Evolutionary conservation across 2,888 invertebrate genomes (phyloP).

Genomic region (Drosophila quinaria): DNA sequence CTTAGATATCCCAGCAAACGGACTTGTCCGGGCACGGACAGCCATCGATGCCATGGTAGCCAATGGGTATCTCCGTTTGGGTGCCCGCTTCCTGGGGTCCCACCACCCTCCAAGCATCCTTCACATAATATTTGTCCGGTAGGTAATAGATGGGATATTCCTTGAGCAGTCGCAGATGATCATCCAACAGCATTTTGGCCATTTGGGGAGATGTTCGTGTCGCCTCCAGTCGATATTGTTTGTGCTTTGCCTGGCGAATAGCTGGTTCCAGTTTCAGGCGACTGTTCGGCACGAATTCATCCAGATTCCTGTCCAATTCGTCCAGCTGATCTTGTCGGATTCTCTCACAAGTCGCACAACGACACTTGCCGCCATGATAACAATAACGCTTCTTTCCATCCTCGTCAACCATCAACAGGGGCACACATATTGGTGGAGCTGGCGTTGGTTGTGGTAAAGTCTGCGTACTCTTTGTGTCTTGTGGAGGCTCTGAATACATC

Average conservation of each 20-base stretch:
- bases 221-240: conserved; percentile 56
- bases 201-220: conserved; percentile 36
- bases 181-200: conserved; percentile 32
- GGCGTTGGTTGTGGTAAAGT: conserved; percentile 49
- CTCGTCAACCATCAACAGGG: conserved; percentile 67
- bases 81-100: conserved; percentile 55
- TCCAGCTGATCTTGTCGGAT: conserved; percentile 36
- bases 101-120: conserved; percentile 13
- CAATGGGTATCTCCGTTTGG: conserved; percentile 64
- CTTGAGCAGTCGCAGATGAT: conserved; percentile 50
- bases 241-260: conserved; percentile 58
- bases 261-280: conserved; percentile 49
- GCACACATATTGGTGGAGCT: conserved; percentile 46
- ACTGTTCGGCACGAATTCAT: conserved; percentile 39
- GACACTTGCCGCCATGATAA: conserved; percentile 74
- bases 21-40: conserved; percentile 63
- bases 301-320: conserved; percentile 51
- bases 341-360: conserved; percentile 44
- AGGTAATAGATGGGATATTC: conserved; percentile 59
- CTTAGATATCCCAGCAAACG: conserved; percentile 65
- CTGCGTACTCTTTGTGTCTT: conserved; percentile 48
- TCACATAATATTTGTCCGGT: conserved; percentile 47
- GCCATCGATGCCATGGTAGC: conserved; percentile 66
- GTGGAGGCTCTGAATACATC: conserved; percentile 55
- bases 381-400: conserved; percentile 64